Conservation (phyloP, 1,140 invertebrate genomes). For the Neuroterus valhalla region DNA sequence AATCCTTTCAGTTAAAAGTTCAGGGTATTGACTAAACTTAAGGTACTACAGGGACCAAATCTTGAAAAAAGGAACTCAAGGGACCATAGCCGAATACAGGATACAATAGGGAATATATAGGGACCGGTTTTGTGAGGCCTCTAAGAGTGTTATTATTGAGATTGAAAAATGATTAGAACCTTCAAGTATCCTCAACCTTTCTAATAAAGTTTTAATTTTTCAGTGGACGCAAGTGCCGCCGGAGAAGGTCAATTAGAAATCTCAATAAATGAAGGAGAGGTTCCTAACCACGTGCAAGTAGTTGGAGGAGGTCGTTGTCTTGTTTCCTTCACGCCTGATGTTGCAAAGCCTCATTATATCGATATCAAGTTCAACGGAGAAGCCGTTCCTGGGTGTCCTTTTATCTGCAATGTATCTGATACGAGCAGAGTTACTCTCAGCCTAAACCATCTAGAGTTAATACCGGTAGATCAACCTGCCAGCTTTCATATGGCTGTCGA, state of each 20-base stretch:
- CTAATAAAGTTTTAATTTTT: conserved; percentile 54
- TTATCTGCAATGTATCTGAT: conserved; percentile 87
- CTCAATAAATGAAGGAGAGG: conserved; percentile 97
- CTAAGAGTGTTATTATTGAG: too few relatives aligned
- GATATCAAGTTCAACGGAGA: conserved; percentile 99
- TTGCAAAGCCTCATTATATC: conserved; percentile 92
- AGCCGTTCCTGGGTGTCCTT: conserved; percentile 94
- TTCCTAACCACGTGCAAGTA: conserved; percentile 97
- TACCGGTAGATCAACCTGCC: conserved; percentile 90
- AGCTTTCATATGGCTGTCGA: conserved; percentile 93
- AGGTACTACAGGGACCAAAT: too few relatives aligned
- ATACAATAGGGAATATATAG: too few relatives aligned
- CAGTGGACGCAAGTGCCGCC: conserved; percentile 96
- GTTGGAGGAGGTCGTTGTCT: conserved; percentile 95
- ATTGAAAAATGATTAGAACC: not conserved
- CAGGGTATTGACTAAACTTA: too few relatives aligned
- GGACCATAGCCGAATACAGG: too few relatives aligned
- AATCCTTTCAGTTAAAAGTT: too few relatives aligned
- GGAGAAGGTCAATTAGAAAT: conserved; percentile 98
- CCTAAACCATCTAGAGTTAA: conserved; percentile 87
- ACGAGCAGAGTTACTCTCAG: conserved; percentile 87
- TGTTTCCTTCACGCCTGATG: conserved; percentile 96
- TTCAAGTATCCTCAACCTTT: too few relatives aligned
- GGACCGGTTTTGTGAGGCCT: too few relatives aligned
- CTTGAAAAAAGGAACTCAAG: too few relatives aligned